Base-by-base conservation (phyloP, 23 tunicate species). In the Halocynthia aurantium region DNA sequence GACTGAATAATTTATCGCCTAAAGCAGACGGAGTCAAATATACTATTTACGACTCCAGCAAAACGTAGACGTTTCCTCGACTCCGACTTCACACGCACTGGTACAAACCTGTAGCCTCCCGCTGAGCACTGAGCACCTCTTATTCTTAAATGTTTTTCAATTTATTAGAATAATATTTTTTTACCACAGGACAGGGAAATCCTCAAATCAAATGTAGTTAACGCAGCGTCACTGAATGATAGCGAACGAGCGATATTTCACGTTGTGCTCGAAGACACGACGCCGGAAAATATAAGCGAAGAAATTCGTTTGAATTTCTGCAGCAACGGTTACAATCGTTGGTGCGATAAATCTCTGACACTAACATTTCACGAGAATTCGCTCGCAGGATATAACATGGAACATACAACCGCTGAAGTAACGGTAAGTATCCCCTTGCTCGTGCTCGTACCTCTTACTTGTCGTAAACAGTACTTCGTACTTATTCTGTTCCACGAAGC, bases 331-430 rank as follows among this genome's bases (percentile, higher is more conserved):
- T 81, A 85, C 65, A 91, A 82, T 73, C 71, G 83, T 13, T 91
- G 97, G 97, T 85, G 78, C 62, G 97, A 91, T 80, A 91, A 91
- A 51, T 85, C 90, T 15, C 80, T 85, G 15, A 91, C 97, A 8
- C 65, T 83, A 44, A 53, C 61, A 8, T 67, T 85, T 22, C 73
- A 80, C 53, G 86, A 75, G 66, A 91, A 91, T 62, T 81, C 90
- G 11, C 6, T 51, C 50, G 79, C 81, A 52, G 97, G 97, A 10
- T 81, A 84, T 9, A 84, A 91, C 57, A 71, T 85, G 13, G 97
- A 91, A 77, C 97, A 91, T 80, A 70, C 87, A 10, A 81, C 97
- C 2, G 97, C 90, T 11, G 97, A 91, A 71, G 97, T 90, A 15
- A 91, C 97, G 22, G 96, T 89, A 53, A 76, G 85, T 76, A 4